Percentiles rank a stretch among this genome's conserved stretches.
Evolutionary conservation across 2,888 invertebrate species (phyloP).

Genomic region (Unio pictorum): DNA sequence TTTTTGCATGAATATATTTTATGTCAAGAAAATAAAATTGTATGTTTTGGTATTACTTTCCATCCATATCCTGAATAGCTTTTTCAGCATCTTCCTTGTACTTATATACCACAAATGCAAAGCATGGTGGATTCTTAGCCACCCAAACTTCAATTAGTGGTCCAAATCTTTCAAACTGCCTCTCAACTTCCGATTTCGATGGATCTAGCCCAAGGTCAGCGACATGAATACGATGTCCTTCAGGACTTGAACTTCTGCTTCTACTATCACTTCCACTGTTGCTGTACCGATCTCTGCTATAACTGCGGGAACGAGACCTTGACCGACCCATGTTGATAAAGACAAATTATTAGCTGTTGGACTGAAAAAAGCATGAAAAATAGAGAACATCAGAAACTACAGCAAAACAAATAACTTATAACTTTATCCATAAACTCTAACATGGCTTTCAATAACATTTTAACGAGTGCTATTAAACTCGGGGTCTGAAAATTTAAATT

Average conservation of each 20-base stretch:
- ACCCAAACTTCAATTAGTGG: slow-evolving; percentile 76
- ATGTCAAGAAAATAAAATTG: neutral
- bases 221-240: slow-evolving; percentile 72
- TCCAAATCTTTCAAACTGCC: slow-evolving; percentile 75
- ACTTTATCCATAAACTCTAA: too few relatives aligned
- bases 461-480: too few relatives aligned
- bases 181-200: slow-evolving; percentile 75
- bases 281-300: slow-evolving; percentile 34
- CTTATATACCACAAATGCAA: slow-evolving; percentile 77
- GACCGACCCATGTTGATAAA: slow-evolving; percentile 23
- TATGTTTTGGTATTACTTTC: slow-evolving; percentile 74
- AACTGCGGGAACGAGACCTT: slow-evolving; percentile 34
- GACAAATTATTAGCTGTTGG: too few relatives aligned
- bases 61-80: slow-evolving; percentile 85
- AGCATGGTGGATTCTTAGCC: slow-evolving; percentile 77
- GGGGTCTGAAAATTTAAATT: too few relatives aligned
- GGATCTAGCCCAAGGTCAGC: slow-evolving; percentile 75
- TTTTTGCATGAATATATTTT: neutral
- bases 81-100: slow-evolving; percentile 79
- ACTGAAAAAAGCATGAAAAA: too few relatives aligned
- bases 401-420: too few relatives aligned
- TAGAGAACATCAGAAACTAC: too few relatives aligned
- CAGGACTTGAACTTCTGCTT: slow-evolving; percentile 36
- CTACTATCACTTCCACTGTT: slow-evolving; percentile 37
- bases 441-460: too few relatives aligned